These are phyloP conservation scores for Setipinna tenuifilis DNA, from an alignment of 2,797 vertebrate species.

Conservation along the genomic window DNA sequence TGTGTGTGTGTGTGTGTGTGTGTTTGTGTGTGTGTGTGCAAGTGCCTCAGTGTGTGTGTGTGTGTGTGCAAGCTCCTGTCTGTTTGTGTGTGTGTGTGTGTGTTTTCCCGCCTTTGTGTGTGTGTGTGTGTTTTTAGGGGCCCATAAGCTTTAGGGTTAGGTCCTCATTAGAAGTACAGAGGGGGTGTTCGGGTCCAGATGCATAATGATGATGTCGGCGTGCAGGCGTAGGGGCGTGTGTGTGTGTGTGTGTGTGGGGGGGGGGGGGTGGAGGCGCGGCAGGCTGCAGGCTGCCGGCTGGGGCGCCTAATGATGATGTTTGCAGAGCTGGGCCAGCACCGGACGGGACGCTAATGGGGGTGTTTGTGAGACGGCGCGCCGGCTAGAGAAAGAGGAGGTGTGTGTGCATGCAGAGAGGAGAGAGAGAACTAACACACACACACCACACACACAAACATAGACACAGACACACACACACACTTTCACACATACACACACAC, in stretches of 20 bases:
- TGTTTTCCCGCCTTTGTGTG: neutral
- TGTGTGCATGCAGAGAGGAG: neutral
- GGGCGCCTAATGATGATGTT: constrained; percentile 12
- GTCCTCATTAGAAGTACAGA: neutral
- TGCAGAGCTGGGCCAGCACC: neutral
- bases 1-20: neutral
- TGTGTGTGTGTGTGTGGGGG: no score
- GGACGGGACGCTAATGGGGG: neutral
- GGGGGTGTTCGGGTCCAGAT: neutral
- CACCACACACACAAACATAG: neutral
- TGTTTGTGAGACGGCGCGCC: constrained; percentile 1
- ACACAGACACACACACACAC: constrained; percentile 8
- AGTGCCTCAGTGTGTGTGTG: neutral
- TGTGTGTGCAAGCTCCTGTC: neutral
- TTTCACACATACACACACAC: neutral
- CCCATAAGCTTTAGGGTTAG: neutral
- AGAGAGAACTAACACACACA: no score
- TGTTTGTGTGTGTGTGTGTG: constrained; percentile 6
- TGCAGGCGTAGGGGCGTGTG: neutral
- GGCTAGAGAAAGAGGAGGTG: neutral
- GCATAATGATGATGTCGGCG: constrained; percentile 14
- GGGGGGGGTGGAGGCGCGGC: no score
- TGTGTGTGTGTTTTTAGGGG: neutral
- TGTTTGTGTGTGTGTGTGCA: neutral
- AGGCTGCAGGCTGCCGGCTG: neutral